Evolutionary conservation across 2,113 vertebrate genomes (phyloP).

Genomic region (Caranx ignobilis): DNA sequence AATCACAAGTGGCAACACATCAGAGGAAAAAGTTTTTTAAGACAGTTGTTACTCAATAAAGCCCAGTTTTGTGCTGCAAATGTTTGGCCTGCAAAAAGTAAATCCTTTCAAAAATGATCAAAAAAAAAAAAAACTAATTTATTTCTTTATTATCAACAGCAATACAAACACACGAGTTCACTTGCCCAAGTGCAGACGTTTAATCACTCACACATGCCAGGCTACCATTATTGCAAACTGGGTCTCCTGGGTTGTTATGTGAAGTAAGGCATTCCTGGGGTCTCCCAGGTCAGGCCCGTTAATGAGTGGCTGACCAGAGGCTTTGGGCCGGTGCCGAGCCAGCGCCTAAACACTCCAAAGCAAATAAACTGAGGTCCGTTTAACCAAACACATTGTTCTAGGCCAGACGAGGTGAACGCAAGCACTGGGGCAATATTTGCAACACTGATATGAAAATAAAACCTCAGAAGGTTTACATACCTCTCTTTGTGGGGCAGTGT

Average conservation of each 20-base stretch:
- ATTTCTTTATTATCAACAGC: not conserved
- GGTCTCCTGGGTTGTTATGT: conserved; percentile 44
- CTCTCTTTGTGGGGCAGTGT: conserved; percentile 58
- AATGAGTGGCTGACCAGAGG: conserved; percentile 70
- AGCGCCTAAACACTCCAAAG: conserved; percentile 74
- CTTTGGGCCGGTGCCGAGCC: conserved; percentile 56
- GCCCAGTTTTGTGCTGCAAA: not conserved
- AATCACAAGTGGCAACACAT: conserved; percentile 4
- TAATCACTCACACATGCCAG: conserved; percentile 63
- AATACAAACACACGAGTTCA: not conserved
- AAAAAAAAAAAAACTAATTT: not conserved
- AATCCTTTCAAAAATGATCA: not conserved
- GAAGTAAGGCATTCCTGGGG: conserved; percentile 60
- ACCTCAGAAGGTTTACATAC: conserved; percentile 73
- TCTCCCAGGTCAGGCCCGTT: conserved; percentile 72
- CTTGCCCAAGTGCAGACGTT: conserved; percentile 19
- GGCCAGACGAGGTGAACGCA: conserved; percentile 59
- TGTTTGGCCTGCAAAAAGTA: not conserved
- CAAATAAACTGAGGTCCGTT: conserved; percentile 81
- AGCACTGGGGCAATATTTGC: conserved; percentile 64
- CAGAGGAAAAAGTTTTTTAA: not conserved
- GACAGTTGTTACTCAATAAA: not conserved
- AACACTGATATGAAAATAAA: conserved; percentile 71
- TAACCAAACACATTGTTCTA: conserved; percentile 77
- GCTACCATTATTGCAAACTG: conserved; percentile 62